Base-by-base conservation (phyloP, 2,797 vertebrate species). In the Danio kyathit region DNA sequence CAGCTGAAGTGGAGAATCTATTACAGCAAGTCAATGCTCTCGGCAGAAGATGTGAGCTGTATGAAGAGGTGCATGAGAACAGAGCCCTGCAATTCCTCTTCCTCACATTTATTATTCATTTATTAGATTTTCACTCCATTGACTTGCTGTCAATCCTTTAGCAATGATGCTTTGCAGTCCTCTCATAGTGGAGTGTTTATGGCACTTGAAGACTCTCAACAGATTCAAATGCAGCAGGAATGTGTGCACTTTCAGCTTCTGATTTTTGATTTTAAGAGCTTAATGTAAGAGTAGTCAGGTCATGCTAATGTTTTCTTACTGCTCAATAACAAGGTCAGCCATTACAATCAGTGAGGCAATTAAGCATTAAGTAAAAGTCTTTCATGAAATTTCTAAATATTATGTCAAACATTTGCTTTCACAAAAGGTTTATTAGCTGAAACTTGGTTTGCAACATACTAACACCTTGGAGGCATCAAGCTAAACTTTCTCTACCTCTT, bases 41-140 rank as follows among this genome's bases (percentile, higher is more conserved):
- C 14, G 76, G 48, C 57, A 60, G 21, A 78, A 44, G 57, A 65
- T 80, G 17, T 29, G 57, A 80, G 43, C 51, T 78, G 59, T 52
- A 49, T 60, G 38, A 74, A 77, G 57, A 49, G 60, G 52, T 69
- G 44, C 6, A 66, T 44, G 57, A 69, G 48, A 80, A 80, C 64
- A 46, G 76, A 16, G 64, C 79, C 48, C 43, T 74, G 44, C 46
- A 56, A 78, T 66, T 61, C 44, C 38, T 40, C 59, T 70, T 70
- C n/a, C 11, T 19, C 43, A 14, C 16, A 51, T 70, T 66, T 79
- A 75, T 84, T 82, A 84, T 56, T 80, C 51, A 70, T 40, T 72
- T 65, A 71, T 81, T 81, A 72, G 49, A 79, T 71, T 76, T 70
- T n/a, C 76, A 46, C 17, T 21, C 40, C 54, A 80, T 63, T 80